Conservation (phyloP, 1,140 invertebrate genomes). For the Drosophila melanica region DNA sequence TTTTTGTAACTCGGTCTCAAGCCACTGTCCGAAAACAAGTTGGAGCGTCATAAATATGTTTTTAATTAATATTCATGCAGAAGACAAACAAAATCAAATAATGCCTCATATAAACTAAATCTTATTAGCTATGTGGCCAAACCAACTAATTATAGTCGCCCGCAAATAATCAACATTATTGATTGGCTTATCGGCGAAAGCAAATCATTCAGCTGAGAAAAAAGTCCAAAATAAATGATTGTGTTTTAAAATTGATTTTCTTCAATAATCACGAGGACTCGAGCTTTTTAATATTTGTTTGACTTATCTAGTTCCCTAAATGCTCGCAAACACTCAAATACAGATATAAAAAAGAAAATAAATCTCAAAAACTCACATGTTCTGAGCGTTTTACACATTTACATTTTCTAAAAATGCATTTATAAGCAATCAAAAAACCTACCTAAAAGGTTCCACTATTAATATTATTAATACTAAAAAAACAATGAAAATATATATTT, state of each 20-base stretch:
- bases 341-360: no score
- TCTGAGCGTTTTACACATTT: not conserved
- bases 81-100: conserved; percentile 20
- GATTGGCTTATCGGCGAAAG: conserved; percentile 21
- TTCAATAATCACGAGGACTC: no score
- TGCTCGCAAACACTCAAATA: no score
- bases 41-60: not conserved
- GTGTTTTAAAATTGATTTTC: not conserved
- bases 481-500: no score
- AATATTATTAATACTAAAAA: no score
- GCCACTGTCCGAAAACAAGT: conserved; percentile 22
- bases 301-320: no score
- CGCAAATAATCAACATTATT: conserved; percentile 24
- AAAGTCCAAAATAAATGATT: not conserved
- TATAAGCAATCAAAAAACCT: not conserved
- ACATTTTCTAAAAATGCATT: not conserved
- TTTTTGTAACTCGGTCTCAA: conserved; percentile 30
- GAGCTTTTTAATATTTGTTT: no score
- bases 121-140: conserved; percentile 16
- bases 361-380: no score
- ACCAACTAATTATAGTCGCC: conserved; percentile 19
- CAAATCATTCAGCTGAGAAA: not conserved
- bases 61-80: conserved; percentile 38
- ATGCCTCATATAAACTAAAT: conserved; percentile 22
- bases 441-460: not conserved